Evolutionary conservation across 2,113 vertebrate species (phyloP).

Genomic region (Otocyon megalotis): DNA sequence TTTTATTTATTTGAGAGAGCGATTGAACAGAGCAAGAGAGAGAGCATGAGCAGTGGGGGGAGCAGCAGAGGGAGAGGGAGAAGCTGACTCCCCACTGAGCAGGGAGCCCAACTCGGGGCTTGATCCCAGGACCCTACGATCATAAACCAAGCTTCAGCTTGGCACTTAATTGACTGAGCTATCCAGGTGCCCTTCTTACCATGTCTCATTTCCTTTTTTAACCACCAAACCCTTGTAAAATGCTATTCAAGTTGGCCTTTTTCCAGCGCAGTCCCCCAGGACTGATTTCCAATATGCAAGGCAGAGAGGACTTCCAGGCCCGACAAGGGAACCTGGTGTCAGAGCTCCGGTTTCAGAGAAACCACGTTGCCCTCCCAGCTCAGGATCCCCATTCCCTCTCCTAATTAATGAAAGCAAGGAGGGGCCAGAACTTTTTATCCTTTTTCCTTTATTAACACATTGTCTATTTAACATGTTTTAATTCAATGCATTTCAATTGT

Average conservation of each 20-base stretch:
- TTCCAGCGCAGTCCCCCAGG: background rate
- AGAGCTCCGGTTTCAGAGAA: background rate
- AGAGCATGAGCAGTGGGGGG: too few species aligned
- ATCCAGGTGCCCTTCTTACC: background rate
- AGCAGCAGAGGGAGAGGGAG: too few species aligned
- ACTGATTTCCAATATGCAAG: background rate
- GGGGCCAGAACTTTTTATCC: background rate
- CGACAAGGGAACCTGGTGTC: background rate
- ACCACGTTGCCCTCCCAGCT: background rate
- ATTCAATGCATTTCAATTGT: background rate
- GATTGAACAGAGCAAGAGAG: too few species aligned
- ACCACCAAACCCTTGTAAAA: background rate
- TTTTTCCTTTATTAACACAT: background rate
- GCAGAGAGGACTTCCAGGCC: background rate
- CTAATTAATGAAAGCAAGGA: background rate
- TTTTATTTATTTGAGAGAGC: too few species aligned
- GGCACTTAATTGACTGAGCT: too few species aligned
- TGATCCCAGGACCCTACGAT: too few species aligned
- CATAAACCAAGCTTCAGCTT: too few species aligned
- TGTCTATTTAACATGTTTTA: slow-evolving; percentile 9
- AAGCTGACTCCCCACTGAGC: too few species aligned
- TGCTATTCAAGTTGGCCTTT: background rate
- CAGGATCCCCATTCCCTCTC: background rate
- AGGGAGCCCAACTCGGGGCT: too few species aligned
- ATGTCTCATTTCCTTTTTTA: slow-evolving; percentile 2